Conservation (phyloP, 2,113 vertebrate species). For the Scopus umbretta region DNA sequence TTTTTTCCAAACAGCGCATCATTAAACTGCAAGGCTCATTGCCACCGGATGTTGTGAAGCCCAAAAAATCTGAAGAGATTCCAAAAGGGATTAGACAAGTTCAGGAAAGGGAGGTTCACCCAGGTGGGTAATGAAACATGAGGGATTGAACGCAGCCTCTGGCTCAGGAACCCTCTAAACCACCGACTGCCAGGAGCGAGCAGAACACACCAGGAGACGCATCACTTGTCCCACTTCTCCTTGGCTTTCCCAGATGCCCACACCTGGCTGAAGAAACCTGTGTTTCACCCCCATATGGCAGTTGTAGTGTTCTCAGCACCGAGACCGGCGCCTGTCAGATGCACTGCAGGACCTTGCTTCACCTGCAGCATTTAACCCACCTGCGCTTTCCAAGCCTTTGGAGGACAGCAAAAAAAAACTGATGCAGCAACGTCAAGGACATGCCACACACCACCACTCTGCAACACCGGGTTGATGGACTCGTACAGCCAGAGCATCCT, state of each 20-base stretch:
- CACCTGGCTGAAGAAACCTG: neutral
- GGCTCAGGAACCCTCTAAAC: neutral
- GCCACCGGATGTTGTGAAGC: neutral
- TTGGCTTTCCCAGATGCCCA: neutral
- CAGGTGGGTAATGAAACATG: neutral
- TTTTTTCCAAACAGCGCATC: neutral
- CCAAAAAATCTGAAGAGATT: neutral
- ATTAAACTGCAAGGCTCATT: neutral
- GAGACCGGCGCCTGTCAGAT: accelerated
- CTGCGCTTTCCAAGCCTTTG: accelerated
- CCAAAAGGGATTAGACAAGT: neutral
- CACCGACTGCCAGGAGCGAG: neutral
- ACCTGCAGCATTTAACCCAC: too few species aligned
- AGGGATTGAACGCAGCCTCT: neutral
- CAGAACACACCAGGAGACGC: neutral
- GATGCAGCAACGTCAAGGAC: accelerated
- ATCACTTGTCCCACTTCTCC: neutral
- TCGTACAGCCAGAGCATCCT: accelerated
- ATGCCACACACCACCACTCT: accelerated
- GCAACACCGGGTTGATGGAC: neutral
- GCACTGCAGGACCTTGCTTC: neutral
- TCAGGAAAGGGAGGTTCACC: neutral
- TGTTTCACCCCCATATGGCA: accelerated
- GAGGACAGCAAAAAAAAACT: accelerated
- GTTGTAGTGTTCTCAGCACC: accelerated